These are phyloP conservation scores for Trissolcus japonicus DNA, from an alignment of 2,888 invertebrate species.

Conservation along the genomic window DNA sequence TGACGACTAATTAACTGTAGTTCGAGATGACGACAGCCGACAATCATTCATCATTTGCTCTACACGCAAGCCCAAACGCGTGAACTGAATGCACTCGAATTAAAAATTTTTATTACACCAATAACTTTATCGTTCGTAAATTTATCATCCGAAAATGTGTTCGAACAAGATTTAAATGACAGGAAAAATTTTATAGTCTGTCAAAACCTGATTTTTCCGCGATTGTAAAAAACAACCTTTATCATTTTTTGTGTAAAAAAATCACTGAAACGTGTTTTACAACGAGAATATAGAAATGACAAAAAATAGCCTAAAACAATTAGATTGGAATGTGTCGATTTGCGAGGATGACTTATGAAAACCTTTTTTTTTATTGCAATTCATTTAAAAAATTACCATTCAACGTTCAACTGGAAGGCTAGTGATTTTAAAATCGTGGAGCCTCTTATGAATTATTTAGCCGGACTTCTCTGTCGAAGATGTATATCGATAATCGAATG, in stretches of 20 bases:
- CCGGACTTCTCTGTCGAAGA: constrained; percentile 33
- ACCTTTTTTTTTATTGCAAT: constrained; percentile 4
- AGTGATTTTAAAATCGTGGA: constrained; percentile 6
- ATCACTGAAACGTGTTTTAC: too few relatives aligned
- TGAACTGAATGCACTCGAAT: too few relatives aligned
- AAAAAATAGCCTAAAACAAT: constrained; percentile 1
- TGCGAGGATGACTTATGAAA: not conserved
- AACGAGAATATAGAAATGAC: too few relatives aligned
- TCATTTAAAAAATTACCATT: not conserved
- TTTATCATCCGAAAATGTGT: too few relatives aligned
- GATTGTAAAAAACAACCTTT: too few relatives aligned
- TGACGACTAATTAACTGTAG: not conserved
- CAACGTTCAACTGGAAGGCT: not conserved
- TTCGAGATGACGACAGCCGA: not conserved
- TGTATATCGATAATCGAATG: constrained; percentile 50
- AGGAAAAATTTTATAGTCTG: too few relatives aligned
- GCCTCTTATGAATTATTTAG: constrained; percentile 33
- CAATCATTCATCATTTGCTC: not conserved
- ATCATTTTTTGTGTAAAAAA: not conserved
- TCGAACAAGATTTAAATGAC: too few relatives aligned
- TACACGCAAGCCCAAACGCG: too few relatives aligned
- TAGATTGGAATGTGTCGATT: not conserved
- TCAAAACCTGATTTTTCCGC: too few relatives aligned
- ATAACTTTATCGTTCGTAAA: not conserved
- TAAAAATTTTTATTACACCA: not conserved